Conservation (phyloP, 1,140 invertebrate species). For the Trichoplusia ni region DNA sequence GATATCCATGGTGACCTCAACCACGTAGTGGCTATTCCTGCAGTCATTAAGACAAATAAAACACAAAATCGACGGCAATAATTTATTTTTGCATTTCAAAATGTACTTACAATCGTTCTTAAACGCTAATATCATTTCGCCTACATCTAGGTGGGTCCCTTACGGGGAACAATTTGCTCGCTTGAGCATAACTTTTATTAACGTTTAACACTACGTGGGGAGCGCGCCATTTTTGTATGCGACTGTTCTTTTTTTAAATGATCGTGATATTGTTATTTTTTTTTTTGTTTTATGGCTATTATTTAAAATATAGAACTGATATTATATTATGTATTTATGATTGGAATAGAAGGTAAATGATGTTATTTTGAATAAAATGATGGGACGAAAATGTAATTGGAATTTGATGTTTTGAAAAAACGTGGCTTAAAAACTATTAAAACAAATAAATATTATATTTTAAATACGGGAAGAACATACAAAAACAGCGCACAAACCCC, state of each 20-base stretch:
- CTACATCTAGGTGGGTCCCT: slow-evolving; percentile 55
- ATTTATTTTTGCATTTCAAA: slow-evolving; percentile 72
- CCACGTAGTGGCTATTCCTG: background rate
- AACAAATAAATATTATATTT: too few species aligned
- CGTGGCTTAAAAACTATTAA: too few species aligned
- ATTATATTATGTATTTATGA: too few species aligned
- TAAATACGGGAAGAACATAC: too few species aligned
- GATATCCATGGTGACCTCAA: too few species aligned
- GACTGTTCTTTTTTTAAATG: background rate
- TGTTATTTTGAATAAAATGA: too few species aligned
- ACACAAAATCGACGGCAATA: slow-evolving; percentile 49
- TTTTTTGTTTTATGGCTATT: background rate
- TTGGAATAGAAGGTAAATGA: too few species aligned
- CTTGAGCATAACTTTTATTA: background rate
- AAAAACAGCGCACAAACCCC: background rate
- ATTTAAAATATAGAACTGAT: too few species aligned
- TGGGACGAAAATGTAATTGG: too few species aligned
- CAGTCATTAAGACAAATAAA: slow-evolving; percentile 34
- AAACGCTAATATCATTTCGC: slow-evolving; percentile 52
- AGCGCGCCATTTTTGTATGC: background rate
- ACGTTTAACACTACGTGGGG: background rate
- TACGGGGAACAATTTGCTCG: background rate
- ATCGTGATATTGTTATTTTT: background rate
- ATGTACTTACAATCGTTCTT: slow-evolving; percentile 59
- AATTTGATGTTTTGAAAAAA: too few species aligned